Evolutionary conservation across 2,797 vertebrate species (phyloP), one percentile per base, ranked within the genome.

Genomic region (Cirrhinus mrigala): DNA sequence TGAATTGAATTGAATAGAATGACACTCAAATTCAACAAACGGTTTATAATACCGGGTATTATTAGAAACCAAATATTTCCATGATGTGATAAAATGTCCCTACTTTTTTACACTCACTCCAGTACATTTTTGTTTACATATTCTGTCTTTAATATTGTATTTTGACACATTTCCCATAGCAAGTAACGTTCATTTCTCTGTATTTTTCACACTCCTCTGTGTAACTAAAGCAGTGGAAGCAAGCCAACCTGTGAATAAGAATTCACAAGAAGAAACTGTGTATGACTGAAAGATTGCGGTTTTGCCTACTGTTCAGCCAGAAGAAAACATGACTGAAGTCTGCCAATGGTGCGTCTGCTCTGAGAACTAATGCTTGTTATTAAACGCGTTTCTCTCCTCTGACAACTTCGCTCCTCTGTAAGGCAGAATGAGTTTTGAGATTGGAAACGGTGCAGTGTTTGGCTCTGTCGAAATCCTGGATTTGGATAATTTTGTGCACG

Each of bases 361-460:
- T 27, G 44, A 83, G 14, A 74, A 83, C 20, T 27, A 66, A 76
- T 20, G 60, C 48, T 44, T 83, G 58, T 66, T 44, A 52, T 64
- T 74, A 75, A 83, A 83, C 29, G 29, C 4, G 24, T 83, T 68
- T 76, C 60, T 56, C 60, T 54, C 6, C 6, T 75, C 27, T 66
- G 56, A 64, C 44, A 48, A 83, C 56, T 83, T 83, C 64, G 1
- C 52, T 60, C 24, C 22, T 40, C 58, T 83, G 27, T 54, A 40
- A 66, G 29, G 60, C 71, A n/a, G 54, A 64, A 56, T 71, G 54
- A 85, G 77, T 73, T 85, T 73, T 66, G 40, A 46, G 77, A 75
- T 81, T 75, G 52, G 37, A 71, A 73, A 79, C 6, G 20, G 20
- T 79, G 22, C 46, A 37, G 71, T 52, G 50, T 66, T 79, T 70